Evolutionary conservation across 92 coral and sea anemone species (phyloP), one percentile per base, ranked within the genome.

Genomic region (Parazoanthus darwini): DNA sequence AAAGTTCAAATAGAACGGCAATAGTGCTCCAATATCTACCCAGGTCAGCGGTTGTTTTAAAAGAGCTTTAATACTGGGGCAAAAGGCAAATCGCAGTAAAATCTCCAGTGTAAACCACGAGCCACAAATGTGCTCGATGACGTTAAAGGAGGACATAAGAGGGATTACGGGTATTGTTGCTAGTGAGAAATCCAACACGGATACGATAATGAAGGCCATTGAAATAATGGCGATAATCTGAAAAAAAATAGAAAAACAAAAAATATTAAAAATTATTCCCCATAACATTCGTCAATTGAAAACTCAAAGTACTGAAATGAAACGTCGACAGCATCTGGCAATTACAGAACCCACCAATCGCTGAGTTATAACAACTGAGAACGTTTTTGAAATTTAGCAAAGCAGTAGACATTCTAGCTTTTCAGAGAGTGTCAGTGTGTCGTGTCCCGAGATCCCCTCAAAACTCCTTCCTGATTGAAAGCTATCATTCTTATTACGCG

Each of bases 21-120:
- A 48, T 20, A 94, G 82, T 23, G 95, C 93, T 25, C 94, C 94
- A 33, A 94, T 87, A 86, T 94, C 95, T 8, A 94, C 97, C 97
- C 97, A 94, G 51, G 94, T 92, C 87, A 93, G 89, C 43, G 92
- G 88, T 70, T 88, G 88, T 91, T 88, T 90, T 3, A 94, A 74
- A 50, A 92, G 95, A 56, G 85, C 79, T 43, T 85, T 67, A 43
- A 75, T 87, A 5, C 90, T 86, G 8, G 97, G 97, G 78, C 93
- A 90, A 85, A 93, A 92, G 25, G 77, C 86, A 70, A 92, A 43
- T 39, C 97, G 94, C 14, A 94, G 74, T 7, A 91, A 29, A 66
- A 94, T 72, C 59, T 94, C 97, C 58, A 94, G 67, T 1, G 95
- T 92, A 44, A 94, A 94, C 89, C 94, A 92, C 22, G 91, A 82